Evolutionary conservation across 2,797 vertebrate genomes (phyloP).

Genomic region (Sandelia bainsii): DNA sequence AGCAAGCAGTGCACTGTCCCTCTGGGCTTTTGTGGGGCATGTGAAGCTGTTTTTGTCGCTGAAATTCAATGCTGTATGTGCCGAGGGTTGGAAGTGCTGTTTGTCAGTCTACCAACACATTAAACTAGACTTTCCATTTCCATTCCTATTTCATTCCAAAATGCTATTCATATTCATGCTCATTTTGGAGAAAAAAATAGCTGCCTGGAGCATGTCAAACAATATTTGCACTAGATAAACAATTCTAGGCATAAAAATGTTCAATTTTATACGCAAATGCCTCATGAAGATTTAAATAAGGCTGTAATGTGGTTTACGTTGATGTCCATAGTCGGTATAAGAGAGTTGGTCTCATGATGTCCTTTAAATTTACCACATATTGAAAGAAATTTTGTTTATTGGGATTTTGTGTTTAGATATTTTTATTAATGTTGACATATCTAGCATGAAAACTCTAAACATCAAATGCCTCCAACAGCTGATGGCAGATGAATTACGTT

Average conservation of each 20-base stretch:
- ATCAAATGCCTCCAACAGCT: background rate
- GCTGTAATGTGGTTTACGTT: background rate
- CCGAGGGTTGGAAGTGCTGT: constrained; percentile 7
- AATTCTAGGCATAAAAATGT: constrained; percentile 1
- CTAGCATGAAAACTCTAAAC: background rate
- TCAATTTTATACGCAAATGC: constrained; percentile 20
- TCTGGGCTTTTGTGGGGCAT: constrained; percentile 9
- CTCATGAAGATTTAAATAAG: background rate
- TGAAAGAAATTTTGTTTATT: background rate
- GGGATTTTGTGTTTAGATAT: background rate
- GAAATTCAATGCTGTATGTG: constrained; percentile 41
- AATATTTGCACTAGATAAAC: constrained; percentile 43
- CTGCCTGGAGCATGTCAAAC: constrained; percentile 26
- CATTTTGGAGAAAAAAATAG: constrained; percentile 5
- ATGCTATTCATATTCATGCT: constrained; percentile 48
- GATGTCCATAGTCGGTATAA: background rate
- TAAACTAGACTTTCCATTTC: constrained; percentile 51
- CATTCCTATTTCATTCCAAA: constrained; percentile 28
- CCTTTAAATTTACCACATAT: background rate
- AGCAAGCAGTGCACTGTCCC: background rate
- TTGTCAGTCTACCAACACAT: constrained; percentile 41
- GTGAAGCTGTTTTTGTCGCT: constrained; percentile 18
- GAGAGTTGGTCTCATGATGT: background rate
- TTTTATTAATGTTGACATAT: background rate
- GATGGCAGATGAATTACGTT: background rate